Evolutionary conservation across 2,888 invertebrate genomes (phyloP), one percentile per base, ranked within the genome.

Genomic region (Pyrrhosoma nymphula): DNA sequence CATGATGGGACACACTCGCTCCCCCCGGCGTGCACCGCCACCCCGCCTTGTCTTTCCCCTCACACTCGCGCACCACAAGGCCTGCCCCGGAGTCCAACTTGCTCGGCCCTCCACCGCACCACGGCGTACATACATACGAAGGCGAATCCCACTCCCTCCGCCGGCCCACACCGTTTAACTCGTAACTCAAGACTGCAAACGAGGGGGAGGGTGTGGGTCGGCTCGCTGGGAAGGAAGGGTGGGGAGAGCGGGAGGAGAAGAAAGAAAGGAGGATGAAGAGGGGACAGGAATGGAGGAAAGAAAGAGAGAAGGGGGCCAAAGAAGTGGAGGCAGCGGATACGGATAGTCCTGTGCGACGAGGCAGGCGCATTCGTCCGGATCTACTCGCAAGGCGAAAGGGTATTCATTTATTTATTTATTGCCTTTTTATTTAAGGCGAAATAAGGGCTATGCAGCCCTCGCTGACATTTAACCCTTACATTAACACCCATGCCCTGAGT

Each of bases 131-230:
- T 20, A 60, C 60, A 12, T 60, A 60, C 12, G 60, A 60, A 60
- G 60, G 60, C 60, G 60, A 60, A 14, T 20, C 60, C 60, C 69
- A 1, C 30, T 3, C 23, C 23, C 69, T 10, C 23, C 39, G 35
- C 60, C 63, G 47, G 47, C 88, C 89, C 89, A 89, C 89, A 55
- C 89, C 89, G 69, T 69, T 93, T 93, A 93, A 63, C 93, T 69
- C 93, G 93, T 93, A 93, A 93, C 93, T 93, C 93, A 93, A 69
- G 69, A 93, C 93, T 93, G 93, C 93, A 93, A 93, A 20, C 56
- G 30, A 26, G 88, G 35, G 91, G 63, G 35, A 63, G 91, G 26
- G 63, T 56, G 90, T 8, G 20, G 63, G 90, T n/a, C 20, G 47
- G 56, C 35, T 35, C 0, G 30, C 35, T 60, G 39, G 18, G 3